A percentile compares a stretch with the other conserved stretches of the same genome.
These are phyloP conservation scores for Elephas maximus DNA, from an alignment of 2,113 vertebrate species.

Conservation along the genomic window DNA sequence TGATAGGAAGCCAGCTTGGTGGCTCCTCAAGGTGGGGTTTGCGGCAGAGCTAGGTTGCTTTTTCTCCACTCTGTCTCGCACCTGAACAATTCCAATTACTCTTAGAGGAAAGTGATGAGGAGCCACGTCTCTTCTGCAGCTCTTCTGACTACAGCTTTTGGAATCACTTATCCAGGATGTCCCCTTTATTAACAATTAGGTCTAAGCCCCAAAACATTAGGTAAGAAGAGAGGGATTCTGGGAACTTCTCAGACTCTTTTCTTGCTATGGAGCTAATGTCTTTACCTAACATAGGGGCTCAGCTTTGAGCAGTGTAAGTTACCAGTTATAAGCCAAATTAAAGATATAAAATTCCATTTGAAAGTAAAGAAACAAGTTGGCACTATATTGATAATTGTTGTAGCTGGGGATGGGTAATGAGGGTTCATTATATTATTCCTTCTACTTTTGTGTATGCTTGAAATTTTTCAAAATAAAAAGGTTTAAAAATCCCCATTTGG, in stretches of 20 bases:
- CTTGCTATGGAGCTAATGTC: background rate
- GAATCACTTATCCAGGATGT: constrained; percentile 26
- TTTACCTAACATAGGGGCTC: background rate
- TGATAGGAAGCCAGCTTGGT: background rate
- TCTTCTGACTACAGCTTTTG: constrained; percentile 43
- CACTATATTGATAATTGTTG: constrained; percentile 5
- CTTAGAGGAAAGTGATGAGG: constrained; percentile 15
- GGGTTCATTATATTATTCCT: background rate
- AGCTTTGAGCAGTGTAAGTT: constrained; percentile 6
- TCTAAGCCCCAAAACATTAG: background rate
- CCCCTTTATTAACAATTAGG: constrained; percentile 16
- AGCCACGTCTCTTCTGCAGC: background rate
- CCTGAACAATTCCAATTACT: background rate
- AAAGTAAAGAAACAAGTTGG: background rate
- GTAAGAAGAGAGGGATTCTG: background rate
- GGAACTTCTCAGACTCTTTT: constrained; percentile 5
- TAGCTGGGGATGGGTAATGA: constrained; percentile 20
- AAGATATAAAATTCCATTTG: constrained; percentile 36
- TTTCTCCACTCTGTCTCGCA: background rate
- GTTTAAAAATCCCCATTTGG: constrained; percentile 38
- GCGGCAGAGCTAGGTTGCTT: background rate
- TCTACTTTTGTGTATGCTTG: constrained; percentile 21
- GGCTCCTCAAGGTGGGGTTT: background rate
- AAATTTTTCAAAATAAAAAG: constrained; percentile 22
- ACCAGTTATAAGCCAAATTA: background rate